A percentile compares a stretch with the other conserved stretches of the same genome.
These are phyloP conservation scores for Manis javanica DNA, from an alignment of 2,797 vertebrate species.

Conservation along the genomic window DNA sequence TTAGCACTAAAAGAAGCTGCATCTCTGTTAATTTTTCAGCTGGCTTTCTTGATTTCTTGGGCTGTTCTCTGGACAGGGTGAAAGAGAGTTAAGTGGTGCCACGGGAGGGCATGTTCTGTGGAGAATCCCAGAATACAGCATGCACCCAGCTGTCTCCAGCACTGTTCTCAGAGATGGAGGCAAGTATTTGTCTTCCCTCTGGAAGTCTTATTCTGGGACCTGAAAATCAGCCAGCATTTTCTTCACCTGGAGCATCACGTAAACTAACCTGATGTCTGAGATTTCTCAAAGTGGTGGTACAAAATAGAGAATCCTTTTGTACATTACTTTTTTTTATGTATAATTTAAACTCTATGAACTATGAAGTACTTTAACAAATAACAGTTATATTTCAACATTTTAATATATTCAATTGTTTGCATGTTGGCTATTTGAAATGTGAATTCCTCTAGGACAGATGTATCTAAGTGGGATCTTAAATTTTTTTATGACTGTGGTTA, in stretches of 20 bases:
- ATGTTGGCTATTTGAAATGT: slow-evolving; percentile 9
- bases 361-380: neutral
- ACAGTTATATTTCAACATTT: neutral
- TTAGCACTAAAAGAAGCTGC: neutral
- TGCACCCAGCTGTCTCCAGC: neutral
- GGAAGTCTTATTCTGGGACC: neutral
- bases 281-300: neutral
- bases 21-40: neutral
- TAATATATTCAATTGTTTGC: neutral
- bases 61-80: neutral
- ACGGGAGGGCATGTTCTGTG: neutral
- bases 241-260: neutral
- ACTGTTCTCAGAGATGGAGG: neutral
- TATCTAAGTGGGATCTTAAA: neutral
- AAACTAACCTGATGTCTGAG: neutral
- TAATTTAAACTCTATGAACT: slow-evolving; percentile 14
- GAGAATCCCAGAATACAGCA: neutral
- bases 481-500: neutral
- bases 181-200: neutral
- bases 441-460: neutral
- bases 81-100: neutral
- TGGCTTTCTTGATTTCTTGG: neutral
- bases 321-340: neutral
- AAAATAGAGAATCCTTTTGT: neutral
- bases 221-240: neutral